A percentile compares a stretch with the other conserved stretches of the same genome.
phyloP scores from a whole-genome alignment of 1,140 invertebrate species.

The Papilio dardanus region DNA sequence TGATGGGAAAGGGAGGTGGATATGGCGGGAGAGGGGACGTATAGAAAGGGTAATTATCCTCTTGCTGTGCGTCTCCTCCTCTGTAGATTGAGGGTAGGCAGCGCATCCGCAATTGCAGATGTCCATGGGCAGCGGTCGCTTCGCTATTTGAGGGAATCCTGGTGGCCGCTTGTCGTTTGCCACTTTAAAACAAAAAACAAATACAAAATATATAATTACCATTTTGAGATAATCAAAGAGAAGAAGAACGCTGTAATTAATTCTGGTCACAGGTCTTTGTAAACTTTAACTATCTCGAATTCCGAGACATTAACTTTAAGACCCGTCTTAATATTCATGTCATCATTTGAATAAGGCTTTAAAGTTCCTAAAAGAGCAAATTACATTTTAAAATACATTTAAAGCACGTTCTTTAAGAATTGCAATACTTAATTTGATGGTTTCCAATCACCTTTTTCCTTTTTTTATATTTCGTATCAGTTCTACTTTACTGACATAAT shows the following conservation, averaged over 20 bases:
- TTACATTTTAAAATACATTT: background rate
- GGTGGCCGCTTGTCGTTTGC: no score
- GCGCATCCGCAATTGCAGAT: no score
- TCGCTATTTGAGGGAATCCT: no score
- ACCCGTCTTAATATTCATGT: conserved; percentile 4
- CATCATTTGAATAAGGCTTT: conserved; percentile 17
- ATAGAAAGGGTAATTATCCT: no score
- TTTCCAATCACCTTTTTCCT: background rate
- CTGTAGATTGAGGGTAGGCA: no score
- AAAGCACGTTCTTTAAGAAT: background rate
- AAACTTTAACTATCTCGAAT: conserved; percentile 15
- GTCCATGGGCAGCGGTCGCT: no score
- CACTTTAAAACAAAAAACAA: no score
- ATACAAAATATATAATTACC: background rate
- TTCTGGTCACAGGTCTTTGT: conserved; percentile 9
- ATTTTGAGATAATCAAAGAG: background rate
- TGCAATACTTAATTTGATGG: background rate
- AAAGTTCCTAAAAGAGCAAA: background rate
- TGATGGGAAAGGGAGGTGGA: no score
- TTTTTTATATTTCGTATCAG: no score
- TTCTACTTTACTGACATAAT: no score
- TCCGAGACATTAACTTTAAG: conserved; percentile 15
- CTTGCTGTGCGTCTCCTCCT: no score
- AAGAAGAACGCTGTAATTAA: background rate
- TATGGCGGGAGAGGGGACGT: no score